Base-by-base conservation (phyloP, 2,888 invertebrate species). In the Dasysyrphus albostriatus region DNA sequence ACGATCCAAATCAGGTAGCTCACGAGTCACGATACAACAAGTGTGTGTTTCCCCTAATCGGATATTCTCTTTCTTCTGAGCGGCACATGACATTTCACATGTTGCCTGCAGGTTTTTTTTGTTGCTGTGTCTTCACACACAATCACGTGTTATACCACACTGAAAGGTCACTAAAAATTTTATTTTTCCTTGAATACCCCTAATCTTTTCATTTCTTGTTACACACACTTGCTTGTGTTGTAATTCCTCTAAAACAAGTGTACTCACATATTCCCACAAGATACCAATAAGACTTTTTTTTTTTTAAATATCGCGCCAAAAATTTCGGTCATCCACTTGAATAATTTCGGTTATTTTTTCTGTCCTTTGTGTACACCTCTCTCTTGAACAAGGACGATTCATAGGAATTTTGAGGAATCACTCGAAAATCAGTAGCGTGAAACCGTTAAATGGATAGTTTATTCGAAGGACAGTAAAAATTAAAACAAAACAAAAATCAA, bases 351-450 rank as follows among this genome's bases (percentile, higher is more conserved):
- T 58, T 58, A 37, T 42, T 56, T 7, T 19, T 37, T 7, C 7
- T 7, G 0, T 12, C 6, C 6, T 1, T 4, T 10, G 39, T 42
- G 29, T 29, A n/a, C 19, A n/a, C n/a, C n/a, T n/a, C 19, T 16
- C 47, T 42, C 6, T 29, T 34, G 12, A 42, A 72, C n/a, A 37
- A 63, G 61, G 72, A 61, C 19, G 14, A 51, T 29, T 56, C 49
- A 16, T 19, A 47, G 24, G 34, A 72, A 69, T 67, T 72, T 76
- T 51, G 14, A 19, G 10, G 63, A 75, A 65, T 72, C 75, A 75
- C 83, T 87, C 39, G 75, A 83, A 78, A 83, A 79, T 83, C 87
- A 79, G 72, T 54, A 79, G 78, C 87, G 75, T 87, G 65, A 75
- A 78, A 83, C 87, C 87, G 87, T 87, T 87, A 82, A 70, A 83